A percentile compares a stretch with the other conserved stretches of the same genome.
phyloP scores from a whole-genome alignment of 2,797 vertebrate species.

The Anguilla anguilla region DNA sequence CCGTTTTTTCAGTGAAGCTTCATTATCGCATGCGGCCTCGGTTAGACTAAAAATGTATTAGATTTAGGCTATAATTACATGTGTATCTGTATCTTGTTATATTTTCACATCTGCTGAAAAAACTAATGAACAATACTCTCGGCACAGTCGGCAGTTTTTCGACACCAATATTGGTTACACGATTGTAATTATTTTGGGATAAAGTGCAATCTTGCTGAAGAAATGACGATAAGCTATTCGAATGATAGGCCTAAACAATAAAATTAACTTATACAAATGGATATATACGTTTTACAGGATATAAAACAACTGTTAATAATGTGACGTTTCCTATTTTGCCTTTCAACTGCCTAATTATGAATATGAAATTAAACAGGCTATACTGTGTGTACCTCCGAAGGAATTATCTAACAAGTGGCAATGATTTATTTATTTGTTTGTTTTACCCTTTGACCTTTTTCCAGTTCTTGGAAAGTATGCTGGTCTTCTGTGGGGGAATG shows the following conservation, averaged over 20 bases:
- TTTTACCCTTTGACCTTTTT: background rate
- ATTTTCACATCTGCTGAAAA: slow-evolving; percentile 46
- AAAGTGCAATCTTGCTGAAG: slow-evolving; percentile 54
- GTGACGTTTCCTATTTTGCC: background rate
- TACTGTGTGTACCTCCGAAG: background rate
- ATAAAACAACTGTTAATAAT: background rate
- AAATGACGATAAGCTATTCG: slow-evolving; percentile 46
- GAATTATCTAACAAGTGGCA: background rate
- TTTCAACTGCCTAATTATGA: background rate
- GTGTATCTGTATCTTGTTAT: slow-evolving; percentile 27
- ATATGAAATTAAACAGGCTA: background rate
- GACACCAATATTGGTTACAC: slow-evolving; percentile 49
- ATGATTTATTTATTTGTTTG: background rate
- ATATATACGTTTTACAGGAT: background rate
- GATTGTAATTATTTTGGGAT: slow-evolving; percentile 49
- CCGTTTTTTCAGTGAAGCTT: slow-evolving; percentile 21
- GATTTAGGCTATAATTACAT: slow-evolving; percentile 6
- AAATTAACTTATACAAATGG: slow-evolving; percentile 59
- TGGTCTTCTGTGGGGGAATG: background rate
- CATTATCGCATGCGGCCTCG: slow-evolving; percentile 43
- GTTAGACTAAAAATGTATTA: slow-evolving; percentile 30
- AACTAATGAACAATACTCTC: slow-evolving; percentile 54
- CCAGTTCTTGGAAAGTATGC: background rate
- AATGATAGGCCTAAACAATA: slow-evolving; percentile 61
- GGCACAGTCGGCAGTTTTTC: slow-evolving; percentile 63